Conservation (phyloP, 2,113 vertebrate genomes). For the Nanorana parkeri region DNA sequence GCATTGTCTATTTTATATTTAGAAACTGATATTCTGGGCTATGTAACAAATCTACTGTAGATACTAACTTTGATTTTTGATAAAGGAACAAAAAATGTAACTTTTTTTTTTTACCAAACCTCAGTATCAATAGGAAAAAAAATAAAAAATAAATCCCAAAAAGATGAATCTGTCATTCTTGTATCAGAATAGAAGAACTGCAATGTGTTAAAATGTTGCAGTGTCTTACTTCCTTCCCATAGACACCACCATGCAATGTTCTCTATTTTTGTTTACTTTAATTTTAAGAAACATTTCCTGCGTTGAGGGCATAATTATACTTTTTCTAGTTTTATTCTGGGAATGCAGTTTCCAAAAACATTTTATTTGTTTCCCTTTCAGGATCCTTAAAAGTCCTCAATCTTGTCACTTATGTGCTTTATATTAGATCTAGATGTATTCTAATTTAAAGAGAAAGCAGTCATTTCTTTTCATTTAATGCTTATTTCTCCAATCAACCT, state of each 20-base stretch:
- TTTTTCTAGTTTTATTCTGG: conserved; percentile 3
- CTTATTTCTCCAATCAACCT: background rate
- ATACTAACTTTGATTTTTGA: no score
- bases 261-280: background rate
- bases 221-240: background rate
- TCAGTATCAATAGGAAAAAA: no score
- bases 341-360: background rate
- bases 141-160: no score
- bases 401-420: background rate
- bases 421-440: background rate
- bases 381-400: no score
- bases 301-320: conserved; percentile 19
- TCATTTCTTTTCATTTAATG: background rate
- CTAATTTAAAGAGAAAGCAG: background rate
- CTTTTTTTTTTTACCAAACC: no score
- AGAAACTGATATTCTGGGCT: no score
- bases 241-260: background rate
- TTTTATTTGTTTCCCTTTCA: no score
- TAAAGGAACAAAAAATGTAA: no score
- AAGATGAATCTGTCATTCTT: no score
- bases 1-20: no score
- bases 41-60: no score
- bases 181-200: no score
- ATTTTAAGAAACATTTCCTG: conserved; percentile 31
- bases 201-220: background rate